Conservation (phyloP, 2,888 invertebrate species). For the Altica lythri region DNA sequence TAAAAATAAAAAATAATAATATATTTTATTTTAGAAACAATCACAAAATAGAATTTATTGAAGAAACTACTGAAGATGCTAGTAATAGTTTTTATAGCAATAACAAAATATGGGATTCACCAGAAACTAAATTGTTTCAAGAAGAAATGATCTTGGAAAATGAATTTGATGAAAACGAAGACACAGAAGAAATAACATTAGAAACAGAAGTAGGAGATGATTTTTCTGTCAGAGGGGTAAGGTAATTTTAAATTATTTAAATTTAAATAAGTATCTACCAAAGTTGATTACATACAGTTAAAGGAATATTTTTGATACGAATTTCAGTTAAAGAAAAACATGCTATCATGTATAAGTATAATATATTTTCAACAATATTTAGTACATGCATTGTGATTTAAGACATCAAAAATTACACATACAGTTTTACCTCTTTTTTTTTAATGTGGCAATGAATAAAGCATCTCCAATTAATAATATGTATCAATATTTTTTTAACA, state of each 20-base stretch:
- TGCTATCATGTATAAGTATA: too few relatives aligned
- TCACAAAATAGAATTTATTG: background rate
- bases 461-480: too few relatives aligned
- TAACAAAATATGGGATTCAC: conserved; percentile 19
- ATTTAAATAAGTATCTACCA: too few relatives aligned
- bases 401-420: too few relatives aligned
- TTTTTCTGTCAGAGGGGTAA: conserved; percentile 13
- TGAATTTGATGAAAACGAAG: conserved; percentile 19
- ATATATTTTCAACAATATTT: too few relatives aligned
- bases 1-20: background rate
- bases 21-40: background rate
- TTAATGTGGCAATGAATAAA: too few relatives aligned
- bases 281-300: too few relatives aligned
- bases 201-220: background rate
- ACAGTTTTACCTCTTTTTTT: too few relatives aligned
- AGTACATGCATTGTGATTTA: too few relatives aligned
- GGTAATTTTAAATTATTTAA: background rate
- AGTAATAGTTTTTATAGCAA: background rate
- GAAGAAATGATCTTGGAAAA: conserved; percentile 24
- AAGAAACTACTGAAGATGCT: background rate
- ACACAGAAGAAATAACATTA: conserved; percentile 21
- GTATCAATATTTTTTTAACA: too few relatives aligned
- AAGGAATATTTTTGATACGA: too few relatives aligned
- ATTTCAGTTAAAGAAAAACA: too few relatives aligned
- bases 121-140: conserved; percentile 16